Conservation (phyloP, 2,113 vertebrate species). For the Charadrius vociferus region DNA sequence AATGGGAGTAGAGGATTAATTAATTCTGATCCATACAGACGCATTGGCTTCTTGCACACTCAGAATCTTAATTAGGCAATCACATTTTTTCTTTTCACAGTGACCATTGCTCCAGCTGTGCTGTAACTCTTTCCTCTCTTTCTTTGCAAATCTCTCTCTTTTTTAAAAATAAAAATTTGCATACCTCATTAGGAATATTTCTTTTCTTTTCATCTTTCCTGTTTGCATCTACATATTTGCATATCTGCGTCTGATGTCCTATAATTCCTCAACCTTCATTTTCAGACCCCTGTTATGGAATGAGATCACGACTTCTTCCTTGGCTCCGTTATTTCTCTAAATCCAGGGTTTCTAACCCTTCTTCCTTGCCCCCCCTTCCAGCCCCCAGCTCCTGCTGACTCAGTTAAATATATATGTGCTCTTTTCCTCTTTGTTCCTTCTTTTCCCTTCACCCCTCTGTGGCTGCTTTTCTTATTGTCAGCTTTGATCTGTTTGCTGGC, state of each 20-base stretch:
- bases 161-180: neutral
- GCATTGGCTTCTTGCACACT: conserved; percentile 18
- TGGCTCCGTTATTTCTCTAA: neutral
- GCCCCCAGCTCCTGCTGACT: neutral
- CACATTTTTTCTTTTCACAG: conserved; percentile 24
- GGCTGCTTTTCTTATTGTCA: neutral
- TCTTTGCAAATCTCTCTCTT: neutral
- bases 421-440: neutral
- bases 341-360: neutral
- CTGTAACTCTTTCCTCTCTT: conserved; percentile 18
- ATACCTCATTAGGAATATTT: neutral
- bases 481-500: conserved; percentile 22
- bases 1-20: conserved; percentile 28
- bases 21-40: conserved; percentile 31
- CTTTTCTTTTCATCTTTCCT: neutral
- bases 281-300: neutral
- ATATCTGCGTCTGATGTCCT: conserved; percentile 4
- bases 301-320: neutral
- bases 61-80: conserved; percentile 54
- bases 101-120: conserved; percentile 29
- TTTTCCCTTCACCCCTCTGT: neutral
- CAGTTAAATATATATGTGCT: conserved; percentile 1
- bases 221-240: conserved; percentile 1
- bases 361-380: neutral
- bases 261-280: neutral